Conservation (phyloP, 2,888 invertebrate species). For the Zhengitettix transpicula region DNA sequence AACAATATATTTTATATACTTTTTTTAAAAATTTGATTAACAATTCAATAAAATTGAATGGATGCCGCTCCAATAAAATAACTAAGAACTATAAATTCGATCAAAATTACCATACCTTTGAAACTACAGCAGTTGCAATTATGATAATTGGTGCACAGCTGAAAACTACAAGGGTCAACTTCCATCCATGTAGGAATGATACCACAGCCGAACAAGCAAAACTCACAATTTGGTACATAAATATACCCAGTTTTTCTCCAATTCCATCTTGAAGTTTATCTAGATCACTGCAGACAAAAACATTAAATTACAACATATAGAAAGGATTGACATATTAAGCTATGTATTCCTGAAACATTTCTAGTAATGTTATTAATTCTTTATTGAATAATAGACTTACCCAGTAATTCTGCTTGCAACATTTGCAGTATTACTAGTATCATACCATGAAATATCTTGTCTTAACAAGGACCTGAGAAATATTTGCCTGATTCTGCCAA, state of each 20-base stretch:
- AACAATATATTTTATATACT: too few species aligned
- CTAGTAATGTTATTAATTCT: background rate
- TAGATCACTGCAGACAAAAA: conserved; percentile 15
- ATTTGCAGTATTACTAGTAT: conserved; percentile 24
- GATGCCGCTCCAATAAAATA: background rate
- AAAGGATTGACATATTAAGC: background rate
- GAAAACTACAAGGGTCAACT: conserved; percentile 28
- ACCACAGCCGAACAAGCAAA: conserved; percentile 24
- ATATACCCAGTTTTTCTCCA: conserved; percentile 29
- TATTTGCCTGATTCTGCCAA: conserved; percentile 24
- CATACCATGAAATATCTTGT: conserved; percentile 29
- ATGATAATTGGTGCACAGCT: conserved; percentile 26
- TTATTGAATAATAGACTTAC: conserved; percentile 16
- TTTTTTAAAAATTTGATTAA: too few species aligned
- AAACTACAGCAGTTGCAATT: conserved; percentile 23
- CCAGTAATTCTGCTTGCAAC: conserved; percentile 25
- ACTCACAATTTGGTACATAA: conserved; percentile 24
- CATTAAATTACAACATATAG: background rate
- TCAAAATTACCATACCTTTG: conserved; percentile 19
- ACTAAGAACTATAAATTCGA: background rate
- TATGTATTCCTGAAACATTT: background rate
- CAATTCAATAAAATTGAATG: too few species aligned
- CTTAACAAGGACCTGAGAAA: conserved; percentile 26
- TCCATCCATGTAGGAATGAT: conserved; percentile 30
- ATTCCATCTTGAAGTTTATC: conserved; percentile 27